phyloP scores from a whole-genome alignment of 1,140 invertebrate genomes.

The Aphaenogaster floridana region DNA sequence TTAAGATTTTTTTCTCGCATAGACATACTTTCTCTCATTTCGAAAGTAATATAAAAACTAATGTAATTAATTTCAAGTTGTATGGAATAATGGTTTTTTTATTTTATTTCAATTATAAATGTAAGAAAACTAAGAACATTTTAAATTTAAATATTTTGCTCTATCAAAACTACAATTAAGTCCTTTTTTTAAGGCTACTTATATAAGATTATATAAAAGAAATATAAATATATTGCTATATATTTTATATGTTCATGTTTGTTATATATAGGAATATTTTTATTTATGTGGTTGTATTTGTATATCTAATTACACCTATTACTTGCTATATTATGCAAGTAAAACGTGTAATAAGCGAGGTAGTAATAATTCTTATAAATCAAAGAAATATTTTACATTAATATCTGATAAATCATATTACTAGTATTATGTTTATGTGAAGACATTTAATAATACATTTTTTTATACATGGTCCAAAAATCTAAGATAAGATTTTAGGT shows the following conservation, averaged over 20 bases:
- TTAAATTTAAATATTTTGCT: background rate
- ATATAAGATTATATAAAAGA: slow-evolving; percentile 3
- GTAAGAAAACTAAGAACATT: background rate
- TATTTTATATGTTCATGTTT: slow-evolving; percentile 41
- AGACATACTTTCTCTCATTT: background rate
- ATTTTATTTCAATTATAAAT: background rate
- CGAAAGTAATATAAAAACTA: background rate
- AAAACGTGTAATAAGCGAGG: background rate
- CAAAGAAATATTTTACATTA: background rate
- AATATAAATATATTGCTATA: slow-evolving; percentile 46
- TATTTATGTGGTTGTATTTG: slow-evolving; percentile 49
- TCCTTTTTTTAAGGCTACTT: background rate
- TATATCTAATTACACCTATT: slow-evolving; percentile 16
- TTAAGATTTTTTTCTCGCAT: background rate
- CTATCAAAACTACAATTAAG: background rate
- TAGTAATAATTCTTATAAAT: slow-evolving; percentile 13
- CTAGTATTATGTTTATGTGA: background rate
- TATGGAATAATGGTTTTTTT: background rate
- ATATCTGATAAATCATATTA: slow-evolving; percentile 14
- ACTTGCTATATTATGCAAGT: background rate
- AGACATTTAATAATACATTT: slow-evolving; percentile 13
- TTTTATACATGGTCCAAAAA: slow-evolving; percentile 47
- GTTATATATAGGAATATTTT: slow-evolving; percentile 52
- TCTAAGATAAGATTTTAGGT: slow-evolving; percentile 17
- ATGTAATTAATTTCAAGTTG: slow-evolving; percentile 24